Percentiles rank a stretch among this genome's conserved stretches.
phyloP scores from a whole-genome alignment of 1,140 invertebrate genomes.

The Lineus longissimus region DNA sequence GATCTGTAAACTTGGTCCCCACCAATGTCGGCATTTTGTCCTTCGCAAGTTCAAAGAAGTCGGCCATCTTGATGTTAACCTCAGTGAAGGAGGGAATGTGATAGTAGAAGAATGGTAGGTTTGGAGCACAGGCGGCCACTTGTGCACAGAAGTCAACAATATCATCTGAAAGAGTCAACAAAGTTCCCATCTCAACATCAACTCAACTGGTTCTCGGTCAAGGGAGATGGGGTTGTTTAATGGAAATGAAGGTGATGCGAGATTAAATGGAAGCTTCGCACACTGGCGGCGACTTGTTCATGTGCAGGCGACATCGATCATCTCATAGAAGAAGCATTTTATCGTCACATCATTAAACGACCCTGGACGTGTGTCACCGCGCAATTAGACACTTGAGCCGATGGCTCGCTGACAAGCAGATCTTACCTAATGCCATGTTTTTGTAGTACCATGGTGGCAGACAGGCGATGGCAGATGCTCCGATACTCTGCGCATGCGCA shows the following conservation, averaged over 20 bases:
- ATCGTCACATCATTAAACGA: too few relatives aligned
- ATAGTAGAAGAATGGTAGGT: conserved; percentile 76
- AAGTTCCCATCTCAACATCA: too few relatives aligned
- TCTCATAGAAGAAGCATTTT: too few relatives aligned
- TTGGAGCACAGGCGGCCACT: conserved; percentile 68
- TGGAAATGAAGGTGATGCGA: too few relatives aligned
- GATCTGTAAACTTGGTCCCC: not conserved
- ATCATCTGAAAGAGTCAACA: conserved; percentile 58
- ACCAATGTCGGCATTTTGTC: not conserved
- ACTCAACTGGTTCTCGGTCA: too few relatives aligned
- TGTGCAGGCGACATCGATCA: too few relatives aligned
- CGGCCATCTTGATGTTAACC: conserved; percentile 62
- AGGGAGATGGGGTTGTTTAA: too few relatives aligned
- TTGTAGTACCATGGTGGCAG: conserved; percentile 76
- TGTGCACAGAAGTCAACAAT: conserved; percentile 67
- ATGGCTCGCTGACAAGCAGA: too few relatives aligned
- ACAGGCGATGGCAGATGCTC: conserved; percentile 70
- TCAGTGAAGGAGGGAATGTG: conserved; percentile 70
- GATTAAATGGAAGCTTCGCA: too few relatives aligned
- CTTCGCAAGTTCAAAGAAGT: not conserved
- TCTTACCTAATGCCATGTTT: conserved; percentile 57
- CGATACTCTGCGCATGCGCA: conserved; percentile 65
- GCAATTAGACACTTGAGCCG: too few relatives aligned
- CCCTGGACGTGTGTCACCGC: too few relatives aligned
- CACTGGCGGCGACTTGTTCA: too few relatives aligned